Evolutionary conservation across 2,797 vertebrate genomes (phyloP), one percentile per base, ranked within the genome.

Genomic region (Ambastaia sidthimunki): DNA sequence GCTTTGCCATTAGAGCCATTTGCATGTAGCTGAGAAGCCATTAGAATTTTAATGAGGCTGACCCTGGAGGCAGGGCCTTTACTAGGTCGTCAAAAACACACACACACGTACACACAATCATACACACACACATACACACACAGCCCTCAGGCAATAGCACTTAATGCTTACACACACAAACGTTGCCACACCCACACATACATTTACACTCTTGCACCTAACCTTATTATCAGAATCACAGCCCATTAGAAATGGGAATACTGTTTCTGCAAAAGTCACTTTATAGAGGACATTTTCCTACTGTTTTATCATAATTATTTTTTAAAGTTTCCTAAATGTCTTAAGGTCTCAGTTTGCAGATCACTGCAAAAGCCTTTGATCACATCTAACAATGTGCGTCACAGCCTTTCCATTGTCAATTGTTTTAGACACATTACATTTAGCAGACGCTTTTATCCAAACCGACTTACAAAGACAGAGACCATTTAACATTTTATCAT

Each of bases 11-110:
- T 94, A 94, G 86, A 91, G 86, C 87, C 91, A 93, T 94, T 94
- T 94, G 93, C 92, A 94, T 94, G 89, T 92, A 91, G 92, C 91
- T 91, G 91, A 93, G 92, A 93, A 91, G 81, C 92, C 91, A 93
- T 94, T 94, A 92, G 91, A 93, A 94, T 94, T 93, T 92, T 93
- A 94, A 94, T 94, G 93, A 94, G 91, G 88, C 90, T 92, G 90
- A 93, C 93, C 92, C 89, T 90, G 89, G 88, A 90, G 90, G 91
- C 88, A 91, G 89, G 41, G 86, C 88, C 91, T 91, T 87, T 86
- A 54, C 87, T 87, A 90, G 84, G 81, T 85, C 89, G 79, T 84
- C 83, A 85, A 83, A 78, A 44, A 71, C 41, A 67, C 15, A 68
- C 72, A 83, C 83, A 82, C 87, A 88, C 23, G 47, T 34, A 23